Base-by-base conservation (phyloP, 2,113 vertebrate species). In the Anarhynchus alexandrinus region DNA sequence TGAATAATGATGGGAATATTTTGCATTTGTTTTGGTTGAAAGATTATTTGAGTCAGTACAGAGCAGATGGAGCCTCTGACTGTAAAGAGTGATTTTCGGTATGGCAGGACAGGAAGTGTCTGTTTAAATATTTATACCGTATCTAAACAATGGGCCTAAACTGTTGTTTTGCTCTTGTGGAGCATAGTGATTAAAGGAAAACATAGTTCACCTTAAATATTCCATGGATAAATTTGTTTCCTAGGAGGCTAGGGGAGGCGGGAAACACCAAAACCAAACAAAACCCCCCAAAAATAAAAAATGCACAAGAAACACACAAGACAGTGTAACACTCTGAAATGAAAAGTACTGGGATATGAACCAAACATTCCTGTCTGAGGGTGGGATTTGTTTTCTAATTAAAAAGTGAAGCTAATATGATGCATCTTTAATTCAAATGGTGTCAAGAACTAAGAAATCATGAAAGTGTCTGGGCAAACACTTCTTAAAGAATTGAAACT, bases 21-120 rank as follows among this genome's bases (percentile, higher is more conserved):
- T 92, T 72, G 23, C 47, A 40, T 87, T 79, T 94, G 52, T 85
- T 93, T 88, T 95, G 38, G 30, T 70, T 93, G 81, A 91, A 76
- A 72, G 59, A 70, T 34, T 61, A 6, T 91, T 89, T 91, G 64
- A 93, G 64, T 81, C 54, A 43, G 72, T 1, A 4, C 29, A 70
- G 51, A 89, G 77, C 86, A 94, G 87, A 89, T 73, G 90, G 73
- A 94, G 32, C 36, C 64, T 78, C 40, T 94, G 87, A 70, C 16
- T 95, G 64, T 19, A 78, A 69, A 76, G 69, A 81, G 40, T 45
- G 45, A 69, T 86, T 92, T 86, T 95, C 59, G 65, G 73, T 86
- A 40, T 32, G 40, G 69, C 81, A 89, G 87, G 81, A 89, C 61
- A 85, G 92, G 92, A 93, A 85, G 32, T 55, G 10, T 55, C 69